A percentile compares a stretch with the other conserved stretches of the same genome.
phyloP scores from a whole-genome alignment of 30 jellyfish, hydroid and myxozoan genomes.

The Pseudorhiza aurosa region DNA sequence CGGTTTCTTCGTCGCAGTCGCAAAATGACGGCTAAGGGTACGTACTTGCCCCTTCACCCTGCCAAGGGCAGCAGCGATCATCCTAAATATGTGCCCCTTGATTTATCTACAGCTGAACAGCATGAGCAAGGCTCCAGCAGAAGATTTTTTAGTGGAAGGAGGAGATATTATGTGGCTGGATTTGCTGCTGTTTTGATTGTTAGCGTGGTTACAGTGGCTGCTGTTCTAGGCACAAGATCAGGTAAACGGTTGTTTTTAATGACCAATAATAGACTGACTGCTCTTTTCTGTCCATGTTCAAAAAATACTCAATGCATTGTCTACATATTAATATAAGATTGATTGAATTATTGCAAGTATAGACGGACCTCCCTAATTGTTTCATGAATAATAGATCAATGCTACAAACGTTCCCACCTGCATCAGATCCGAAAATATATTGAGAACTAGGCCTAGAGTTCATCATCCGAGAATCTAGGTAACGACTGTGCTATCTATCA shows the following conservation, averaged over 20 bases:
- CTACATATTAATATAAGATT: not conserved
- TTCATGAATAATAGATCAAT: conserved; percentile 1
- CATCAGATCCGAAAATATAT: no score
- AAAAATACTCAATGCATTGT: no score
- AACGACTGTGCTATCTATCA: no score
- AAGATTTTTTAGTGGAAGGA: conserved; percentile 23
- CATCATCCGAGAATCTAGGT: no score
- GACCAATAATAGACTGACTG: no score
- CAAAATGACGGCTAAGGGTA: conserved; percentile 51
- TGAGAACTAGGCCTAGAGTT: no score
- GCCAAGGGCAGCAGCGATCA: conserved; percentile 3
- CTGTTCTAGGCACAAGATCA: conserved; percentile 58
- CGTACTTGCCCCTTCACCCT: conserved; percentile 45
- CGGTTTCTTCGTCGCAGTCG: not conserved
- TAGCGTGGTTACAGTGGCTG: conserved; percentile 53
- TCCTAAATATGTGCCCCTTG: conserved; percentile 38
- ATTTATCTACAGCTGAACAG: conserved; percentile 37
- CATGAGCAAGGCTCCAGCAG: conserved; percentile 13
- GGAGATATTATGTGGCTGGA: conserved; percentile 46
- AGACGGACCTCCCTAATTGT: not conserved
- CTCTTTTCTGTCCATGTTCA: no score
- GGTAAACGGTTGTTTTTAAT: no score
- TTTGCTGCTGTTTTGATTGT: conserved; percentile 55
- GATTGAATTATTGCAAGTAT: not conserved
- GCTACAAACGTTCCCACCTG: conserved; percentile 3